phyloP scores from a whole-genome alignment of 2,113 vertebrate genomes.

The Tringa solitaria region DNA sequence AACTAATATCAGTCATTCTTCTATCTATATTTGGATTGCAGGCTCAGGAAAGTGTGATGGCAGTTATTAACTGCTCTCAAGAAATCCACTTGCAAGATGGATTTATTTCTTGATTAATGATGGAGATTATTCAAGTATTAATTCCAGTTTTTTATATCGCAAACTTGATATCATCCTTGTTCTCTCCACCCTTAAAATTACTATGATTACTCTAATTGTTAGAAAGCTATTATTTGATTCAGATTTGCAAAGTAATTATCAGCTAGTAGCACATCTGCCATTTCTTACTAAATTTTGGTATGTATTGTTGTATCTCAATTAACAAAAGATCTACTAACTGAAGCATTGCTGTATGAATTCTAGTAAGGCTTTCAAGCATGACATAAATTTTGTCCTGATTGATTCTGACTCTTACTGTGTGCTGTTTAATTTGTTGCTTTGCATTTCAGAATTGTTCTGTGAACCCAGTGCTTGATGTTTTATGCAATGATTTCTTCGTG shows the following conservation, averaged over 20 bases:
- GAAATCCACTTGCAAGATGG: constrained; percentile 75
- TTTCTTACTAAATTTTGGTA: constrained; percentile 72
- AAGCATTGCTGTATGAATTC: constrained; percentile 48
- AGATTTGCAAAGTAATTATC: constrained; percentile 73
- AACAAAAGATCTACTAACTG: constrained; percentile 67
- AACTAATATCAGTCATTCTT: constrained; percentile 76
- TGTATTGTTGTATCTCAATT: constrained; percentile 57
- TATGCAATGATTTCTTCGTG: constrained; percentile 5
- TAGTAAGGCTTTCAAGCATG: constrained; percentile 61
- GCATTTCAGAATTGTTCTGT: constrained; percentile 51
- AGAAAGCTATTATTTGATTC: constrained; percentile 78
- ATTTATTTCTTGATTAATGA: constrained; percentile 82
- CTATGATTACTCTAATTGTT: constrained; percentile 79
- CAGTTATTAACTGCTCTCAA: constrained; percentile 80
- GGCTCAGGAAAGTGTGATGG: constrained; percentile 75
- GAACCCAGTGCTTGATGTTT: constrained; percentile 15
- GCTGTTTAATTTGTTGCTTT: constrained; percentile 46
- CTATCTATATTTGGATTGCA: constrained; percentile 78
- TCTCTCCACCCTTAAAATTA: constrained; percentile 80
- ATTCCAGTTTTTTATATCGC: constrained; percentile 75
- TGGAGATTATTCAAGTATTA: constrained; percentile 77
- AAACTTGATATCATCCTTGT: constrained; percentile 77
- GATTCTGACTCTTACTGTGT: constrained; percentile 53
- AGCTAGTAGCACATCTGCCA: constrained; percentile 70
- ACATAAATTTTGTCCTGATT: constrained; percentile 55